Conservation (phyloP, 2,113 vertebrate species). For the Thamnophis sirtalis region DNA sequence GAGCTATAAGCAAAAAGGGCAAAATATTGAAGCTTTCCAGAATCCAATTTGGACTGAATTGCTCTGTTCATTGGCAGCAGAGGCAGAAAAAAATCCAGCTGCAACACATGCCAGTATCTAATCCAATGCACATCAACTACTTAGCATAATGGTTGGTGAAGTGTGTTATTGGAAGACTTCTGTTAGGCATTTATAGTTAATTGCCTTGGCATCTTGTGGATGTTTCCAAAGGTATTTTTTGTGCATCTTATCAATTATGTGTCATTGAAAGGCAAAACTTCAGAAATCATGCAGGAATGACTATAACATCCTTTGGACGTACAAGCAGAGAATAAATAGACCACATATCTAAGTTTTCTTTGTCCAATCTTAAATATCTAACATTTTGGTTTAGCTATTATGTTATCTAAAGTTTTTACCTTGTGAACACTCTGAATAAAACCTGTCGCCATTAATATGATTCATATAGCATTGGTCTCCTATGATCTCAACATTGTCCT, state of each 20-base stretch:
- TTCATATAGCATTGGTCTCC: background rate
- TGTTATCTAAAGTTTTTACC: background rate
- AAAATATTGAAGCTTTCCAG: background rate
- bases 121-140: background rate
- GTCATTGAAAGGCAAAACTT: background rate
- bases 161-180: background rate
- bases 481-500: background rate
- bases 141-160: background rate
- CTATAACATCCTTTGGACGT: background rate
- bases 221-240: background rate
- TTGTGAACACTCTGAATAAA: background rate
- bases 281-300: background rate
- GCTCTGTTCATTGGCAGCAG: background rate
- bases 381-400: background rate
- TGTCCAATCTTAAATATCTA: background rate
- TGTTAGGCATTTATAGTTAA: background rate
- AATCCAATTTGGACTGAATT: background rate
- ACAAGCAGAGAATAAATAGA: background rate
- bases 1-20: background rate
- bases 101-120: background rate
- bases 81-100: background rate
- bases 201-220: background rate
- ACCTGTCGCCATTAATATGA: background rate
- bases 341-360: accelerated
- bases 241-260: background rate